These are phyloP conservation scores for Melanostigma gelatinosum DNA, from an alignment of 2,113 vertebrate genomes.

Conservation along the genomic window DNA sequence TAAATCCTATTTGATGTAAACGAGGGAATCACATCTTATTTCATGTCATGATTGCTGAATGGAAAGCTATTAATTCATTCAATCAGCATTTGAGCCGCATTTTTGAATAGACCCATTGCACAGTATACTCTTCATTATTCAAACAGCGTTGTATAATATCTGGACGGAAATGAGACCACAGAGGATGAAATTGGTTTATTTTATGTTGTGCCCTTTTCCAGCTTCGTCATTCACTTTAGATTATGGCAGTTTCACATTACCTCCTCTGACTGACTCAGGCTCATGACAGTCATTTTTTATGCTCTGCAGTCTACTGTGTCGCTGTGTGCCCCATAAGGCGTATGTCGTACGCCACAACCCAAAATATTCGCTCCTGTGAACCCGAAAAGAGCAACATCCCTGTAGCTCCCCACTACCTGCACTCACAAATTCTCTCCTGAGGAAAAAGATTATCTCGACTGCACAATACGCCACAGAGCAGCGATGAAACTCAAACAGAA, in stretches of 20 bases:
- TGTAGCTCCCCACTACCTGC: neutral
- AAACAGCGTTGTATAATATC: neutral
- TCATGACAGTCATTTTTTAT: neutral
- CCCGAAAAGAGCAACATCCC: slow-evolving; percentile 22
- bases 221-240: slow-evolving; percentile 6
- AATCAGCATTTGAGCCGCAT: neutral
- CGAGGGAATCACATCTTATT: neutral
- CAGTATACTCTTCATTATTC: neutral
- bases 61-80: neutral
- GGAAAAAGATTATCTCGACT: slow-evolving; percentile 32
- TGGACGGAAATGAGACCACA: neutral
- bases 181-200: slow-evolving; percentile 7
- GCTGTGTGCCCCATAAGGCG: neutral
- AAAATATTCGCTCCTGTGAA: slow-evolving; percentile 31
- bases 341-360: neutral
- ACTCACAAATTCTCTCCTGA: slow-evolving; percentile 14
- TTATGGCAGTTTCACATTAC: slow-evolving; percentile 8
- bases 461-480: slow-evolving; percentile 12
- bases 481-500: slow-evolving; percentile 25
- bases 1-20: slow-evolving; percentile 10
- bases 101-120: neutral
- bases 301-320: neutral
- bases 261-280: slow-evolving; percentile 4
- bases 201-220: neutral
- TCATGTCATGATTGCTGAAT: neutral